phyloP scores from a whole-genome alignment of 2,888 invertebrate genomes.

The Xestia sexstrigata region DNA sequence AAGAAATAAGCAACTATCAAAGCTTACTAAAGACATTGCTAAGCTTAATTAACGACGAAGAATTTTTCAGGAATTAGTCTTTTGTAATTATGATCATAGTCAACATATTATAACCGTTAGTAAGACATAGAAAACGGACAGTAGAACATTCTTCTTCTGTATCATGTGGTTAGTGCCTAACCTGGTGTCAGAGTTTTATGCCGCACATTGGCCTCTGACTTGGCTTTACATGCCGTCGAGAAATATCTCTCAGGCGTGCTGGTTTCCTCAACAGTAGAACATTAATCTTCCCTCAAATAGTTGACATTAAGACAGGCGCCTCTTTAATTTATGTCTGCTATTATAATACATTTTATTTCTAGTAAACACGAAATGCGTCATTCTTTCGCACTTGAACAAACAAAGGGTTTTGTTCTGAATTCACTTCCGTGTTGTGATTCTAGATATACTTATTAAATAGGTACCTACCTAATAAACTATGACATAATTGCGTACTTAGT shows the following conservation, averaged over 20 bases:
- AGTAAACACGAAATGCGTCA: conserved; percentile 57
- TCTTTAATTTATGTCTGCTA: conserved; percentile 42
- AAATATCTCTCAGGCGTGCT: no score
- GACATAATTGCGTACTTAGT: background rate
- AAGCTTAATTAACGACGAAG: background rate
- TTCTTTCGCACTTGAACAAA: conserved; percentile 40
- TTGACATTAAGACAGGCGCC: conserved; percentile 21
- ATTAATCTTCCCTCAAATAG: conserved; percentile 26
- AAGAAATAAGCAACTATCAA: background rate
- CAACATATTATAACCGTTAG: no score
- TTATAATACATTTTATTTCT: conserved; percentile 50
- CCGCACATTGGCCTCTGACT: no score
- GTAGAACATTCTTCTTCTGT: no score
- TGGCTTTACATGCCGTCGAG: no score
- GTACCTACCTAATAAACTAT: background rate
- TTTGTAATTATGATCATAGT: background rate
- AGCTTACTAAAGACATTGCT: background rate
- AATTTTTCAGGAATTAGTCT: background rate
- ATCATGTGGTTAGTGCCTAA: no score
- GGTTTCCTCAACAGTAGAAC: background rate
- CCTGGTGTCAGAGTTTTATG: no score
- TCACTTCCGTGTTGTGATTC: conserved; percentile 57
- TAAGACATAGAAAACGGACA: no score
- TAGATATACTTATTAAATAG: conserved; percentile 20
- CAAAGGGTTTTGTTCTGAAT: conserved; percentile 67